A percentile compares a stretch with the other conserved stretches of the same genome.
Evolutionary conservation across 37 sponge, comb jelly and placozoan species (phyloP).

Genomic region (Bolinopsis microptera): DNA sequence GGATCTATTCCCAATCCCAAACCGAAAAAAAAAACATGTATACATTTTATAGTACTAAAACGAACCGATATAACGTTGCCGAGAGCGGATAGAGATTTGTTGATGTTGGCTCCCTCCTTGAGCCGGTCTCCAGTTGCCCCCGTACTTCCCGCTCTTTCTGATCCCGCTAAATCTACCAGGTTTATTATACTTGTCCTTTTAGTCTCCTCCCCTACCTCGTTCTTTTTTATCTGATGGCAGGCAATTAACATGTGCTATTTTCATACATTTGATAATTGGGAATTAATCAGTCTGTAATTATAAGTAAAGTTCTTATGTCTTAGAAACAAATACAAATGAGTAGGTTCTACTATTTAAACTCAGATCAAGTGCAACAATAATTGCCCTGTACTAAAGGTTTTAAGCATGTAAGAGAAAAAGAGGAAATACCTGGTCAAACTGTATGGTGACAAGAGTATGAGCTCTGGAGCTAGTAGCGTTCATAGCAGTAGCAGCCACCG

Average conservation of each 20-base stretch:
- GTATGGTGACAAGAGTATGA: conserved; percentile 69
- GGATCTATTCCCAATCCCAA: no score
- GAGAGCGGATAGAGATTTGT: conserved; percentile 68
- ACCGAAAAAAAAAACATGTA: no score
- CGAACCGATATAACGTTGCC: conserved; percentile 70
- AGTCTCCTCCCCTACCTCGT: conserved; percentile 69
- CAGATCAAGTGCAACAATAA: no score
- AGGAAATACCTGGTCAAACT: conserved; percentile 67
- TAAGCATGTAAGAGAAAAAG: no score
- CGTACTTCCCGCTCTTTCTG: conserved; percentile 69
- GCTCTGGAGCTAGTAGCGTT: conserved; percentile 72
- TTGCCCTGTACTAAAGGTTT: no score
- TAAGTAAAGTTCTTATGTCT: no score
- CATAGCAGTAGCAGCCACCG: conserved; percentile 68
- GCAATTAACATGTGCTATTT: background rate
- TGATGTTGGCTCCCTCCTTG: conserved; percentile 71
- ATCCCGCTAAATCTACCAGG: conserved; percentile 69
- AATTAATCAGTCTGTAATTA: no score
- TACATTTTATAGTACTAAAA: background rate
- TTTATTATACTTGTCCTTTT: conserved; percentile 70
- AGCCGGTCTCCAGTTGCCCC: conserved; percentile 70
- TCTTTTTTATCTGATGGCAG: conserved; percentile 59
- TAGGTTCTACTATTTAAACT: no score
- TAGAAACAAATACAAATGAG: no score
- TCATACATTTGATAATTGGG: background rate